Conservation (phyloP, 2,113 vertebrate genomes). For the Chaetorhynchus papuensis region DNA sequence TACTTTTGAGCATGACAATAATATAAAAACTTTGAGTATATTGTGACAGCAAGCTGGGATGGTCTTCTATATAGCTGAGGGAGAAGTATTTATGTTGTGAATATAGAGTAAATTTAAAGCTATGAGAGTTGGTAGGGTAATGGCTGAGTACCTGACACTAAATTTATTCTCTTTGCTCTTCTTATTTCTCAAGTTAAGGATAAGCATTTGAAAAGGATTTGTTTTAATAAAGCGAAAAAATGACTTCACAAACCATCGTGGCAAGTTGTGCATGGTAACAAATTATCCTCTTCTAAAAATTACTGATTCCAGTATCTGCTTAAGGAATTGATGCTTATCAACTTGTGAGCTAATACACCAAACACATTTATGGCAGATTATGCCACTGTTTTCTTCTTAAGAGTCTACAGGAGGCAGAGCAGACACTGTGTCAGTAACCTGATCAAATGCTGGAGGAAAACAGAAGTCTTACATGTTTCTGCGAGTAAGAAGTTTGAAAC, state of each 20-base stretch:
- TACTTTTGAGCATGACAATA: background rate
- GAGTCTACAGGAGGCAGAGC: background rate
- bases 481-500: background rate
- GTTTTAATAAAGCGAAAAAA: background rate
- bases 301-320: background rate
- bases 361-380: background rate
- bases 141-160: background rate
- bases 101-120: background rate
- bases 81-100: background rate
- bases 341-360: background rate
- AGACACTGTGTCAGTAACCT: background rate
- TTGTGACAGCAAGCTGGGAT: background rate
- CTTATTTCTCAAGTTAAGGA: background rate
- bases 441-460: background rate
- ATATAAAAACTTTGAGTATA: background rate
- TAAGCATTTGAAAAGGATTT: background rate
- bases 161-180: background rate
- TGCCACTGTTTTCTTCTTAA: background rate
- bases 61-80: background rate
- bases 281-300: background rate
- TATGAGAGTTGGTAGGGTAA: background rate
- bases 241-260: background rate
- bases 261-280: background rate
- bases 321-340: background rate
- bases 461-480: background rate